Evolutionary conservation across 1,140 invertebrate genomes (phyloP).

Genomic region (Papilio helenus): DNA sequence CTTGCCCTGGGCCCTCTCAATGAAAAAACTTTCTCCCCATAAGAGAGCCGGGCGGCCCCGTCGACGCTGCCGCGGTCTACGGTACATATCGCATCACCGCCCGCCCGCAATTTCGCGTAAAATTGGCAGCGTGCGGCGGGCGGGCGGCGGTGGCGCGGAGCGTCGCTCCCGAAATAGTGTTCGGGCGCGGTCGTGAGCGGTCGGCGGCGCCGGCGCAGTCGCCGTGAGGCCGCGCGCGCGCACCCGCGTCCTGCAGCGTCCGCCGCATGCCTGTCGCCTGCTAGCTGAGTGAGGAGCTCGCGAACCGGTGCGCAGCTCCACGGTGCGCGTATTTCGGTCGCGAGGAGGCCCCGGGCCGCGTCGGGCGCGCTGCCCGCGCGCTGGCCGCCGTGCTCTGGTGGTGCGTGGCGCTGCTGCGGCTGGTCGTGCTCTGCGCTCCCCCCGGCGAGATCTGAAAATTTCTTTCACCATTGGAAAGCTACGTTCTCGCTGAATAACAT

Average conservation of each 20-base stretch:
- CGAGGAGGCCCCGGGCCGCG: slow-evolving; percentile 76
- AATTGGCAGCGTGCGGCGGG: slow-evolving; percentile 79
- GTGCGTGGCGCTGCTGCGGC: slow-evolving; percentile 81
- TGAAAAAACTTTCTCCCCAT: slow-evolving; percentile 58
- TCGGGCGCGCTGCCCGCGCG: slow-evolving; percentile 78
- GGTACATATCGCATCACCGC: slow-evolving; percentile 81
- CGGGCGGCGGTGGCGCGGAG: slow-evolving; percentile 76
- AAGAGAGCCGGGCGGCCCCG: slow-evolving; percentile 42
- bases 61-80: slow-evolving; percentile 52
- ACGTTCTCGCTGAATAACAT: no score
- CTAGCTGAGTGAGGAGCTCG: slow-evolving; percentile 54
- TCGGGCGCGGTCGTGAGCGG: slow-evolving; percentile 73
- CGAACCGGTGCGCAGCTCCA: slow-evolving; percentile 62
- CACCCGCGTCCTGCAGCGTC: slow-evolving; percentile 72
- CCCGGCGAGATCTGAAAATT: no score
- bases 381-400: slow-evolving; percentile 81
- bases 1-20: slow-evolving; percentile 58
- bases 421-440: slow-evolving; percentile 78
- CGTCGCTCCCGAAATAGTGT: slow-evolving; percentile 81
- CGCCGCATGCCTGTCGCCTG: slow-evolving; percentile 52
- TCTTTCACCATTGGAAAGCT: no score
- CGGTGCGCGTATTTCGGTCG: slow-evolving; percentile 78
- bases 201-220: slow-evolving; percentile 75
- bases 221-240: slow-evolving; percentile 78
- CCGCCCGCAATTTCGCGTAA: slow-evolving; percentile 82